Percentiles rank a stretch among this genome's conserved stretches.
phyloP scores from a whole-genome alignment of 2,113 vertebrate species.

The Egretta garzetta region DNA sequence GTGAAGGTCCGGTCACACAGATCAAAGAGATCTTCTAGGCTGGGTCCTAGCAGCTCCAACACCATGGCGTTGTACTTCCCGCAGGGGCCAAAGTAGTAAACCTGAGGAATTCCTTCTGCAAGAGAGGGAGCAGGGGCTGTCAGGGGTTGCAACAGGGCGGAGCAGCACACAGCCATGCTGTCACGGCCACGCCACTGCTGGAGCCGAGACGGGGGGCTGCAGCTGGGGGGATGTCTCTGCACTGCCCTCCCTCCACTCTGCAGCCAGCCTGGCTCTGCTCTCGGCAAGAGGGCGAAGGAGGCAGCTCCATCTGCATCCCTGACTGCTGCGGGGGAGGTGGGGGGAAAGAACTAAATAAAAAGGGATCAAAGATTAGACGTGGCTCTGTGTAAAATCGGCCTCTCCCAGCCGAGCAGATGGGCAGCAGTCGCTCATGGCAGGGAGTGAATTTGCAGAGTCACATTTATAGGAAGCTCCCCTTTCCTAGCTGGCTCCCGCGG shows the following conservation, averaged over 20 bases:
- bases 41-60: slow-evolving; percentile 94
- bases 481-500: not conserved
- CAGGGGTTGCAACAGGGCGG: not conserved
- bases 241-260: rapidly evolving
- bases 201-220: not conserved
- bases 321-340: not conserved
- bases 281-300: not conserved
- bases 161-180: not conserved
- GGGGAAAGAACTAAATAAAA: not conserved
- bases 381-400: not conserved
- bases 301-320: slow-evolving; percentile 11
- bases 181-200: rapidly evolving
- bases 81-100: slow-evolving; percentile 97
- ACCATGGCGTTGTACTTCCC: slow-evolving; percentile 99
- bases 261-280: not conserved
- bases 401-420: not conserved
- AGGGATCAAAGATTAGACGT: not conserved
- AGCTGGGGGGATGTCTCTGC: not conserved
- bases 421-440: not conserved
- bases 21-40: slow-evolving; percentile 97
- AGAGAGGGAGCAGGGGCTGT: not conserved
- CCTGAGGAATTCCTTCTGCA: slow-evolving; percentile 98
- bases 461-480: not conserved
- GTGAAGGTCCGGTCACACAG: slow-evolving; percentile 96
- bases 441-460: not conserved